A percentile compares a stretch with the other conserved stretches of the same genome.
Conservation (phyloP, 2,888 invertebrate species). For the Ophioninae sp. region DNA sequence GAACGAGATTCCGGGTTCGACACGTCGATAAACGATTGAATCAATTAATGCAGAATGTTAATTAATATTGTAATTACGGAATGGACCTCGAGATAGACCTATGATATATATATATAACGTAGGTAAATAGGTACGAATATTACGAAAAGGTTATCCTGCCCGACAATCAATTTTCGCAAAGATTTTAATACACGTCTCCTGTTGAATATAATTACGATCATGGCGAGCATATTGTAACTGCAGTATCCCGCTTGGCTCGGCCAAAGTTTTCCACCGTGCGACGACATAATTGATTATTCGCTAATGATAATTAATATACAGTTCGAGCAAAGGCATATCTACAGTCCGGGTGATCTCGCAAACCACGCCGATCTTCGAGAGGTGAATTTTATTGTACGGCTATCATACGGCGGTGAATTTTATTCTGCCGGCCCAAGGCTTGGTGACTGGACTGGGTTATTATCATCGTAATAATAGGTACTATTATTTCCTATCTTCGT, state of each 20-base stretch:
- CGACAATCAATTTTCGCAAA: slow-evolving; percentile 70
- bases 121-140: background rate
- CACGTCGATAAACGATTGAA: slow-evolving; percentile 67
- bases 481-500: no score
- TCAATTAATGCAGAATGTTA: slow-evolving; percentile 72
- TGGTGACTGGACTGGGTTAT: background rate
- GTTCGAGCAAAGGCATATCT: slow-evolving; percentile 35
- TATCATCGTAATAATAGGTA: no score
- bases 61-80: slow-evolving; percentile 75
- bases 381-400: background rate
- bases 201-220: slow-evolving; percentile 78
- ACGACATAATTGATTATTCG: slow-evolving; percentile 73
- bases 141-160: slow-evolving; percentile 6
- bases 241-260: slow-evolving; percentile 53
- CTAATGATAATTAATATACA: slow-evolving; percentile 75
- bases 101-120: background rate
- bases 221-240: slow-evolving; percentile 61
- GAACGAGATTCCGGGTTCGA: no score
- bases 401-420: background rate
- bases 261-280: slow-evolving; percentile 64
- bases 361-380: no score
- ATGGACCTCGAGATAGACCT: slow-evolving; percentile 48
- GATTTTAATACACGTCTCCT: slow-evolving; percentile 68
- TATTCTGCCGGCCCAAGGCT: background rate
- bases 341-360: no score